Base-by-base conservation (phyloP, 2,113 vertebrate genomes). In the Sceloporus tristichus region DNA sequence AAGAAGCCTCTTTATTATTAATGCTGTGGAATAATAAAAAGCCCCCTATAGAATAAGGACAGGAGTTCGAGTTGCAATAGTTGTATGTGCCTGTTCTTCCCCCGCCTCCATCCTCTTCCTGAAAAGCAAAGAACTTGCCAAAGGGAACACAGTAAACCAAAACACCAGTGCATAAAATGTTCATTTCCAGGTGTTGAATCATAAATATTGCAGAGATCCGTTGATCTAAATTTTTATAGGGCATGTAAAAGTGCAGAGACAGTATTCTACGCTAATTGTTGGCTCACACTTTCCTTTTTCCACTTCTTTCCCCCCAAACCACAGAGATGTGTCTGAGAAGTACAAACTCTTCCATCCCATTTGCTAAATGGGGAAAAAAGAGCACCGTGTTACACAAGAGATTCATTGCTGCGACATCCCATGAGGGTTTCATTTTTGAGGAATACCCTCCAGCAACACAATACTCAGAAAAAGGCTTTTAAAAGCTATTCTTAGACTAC, bases 1-100 rank as follows among this genome's bases (percentile, higher is more conserved):
- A n/a, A 25, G 73, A 90, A 42, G 78, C 85, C 48, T 71, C 68
- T 92, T 95, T 85, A 89, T 94, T 94, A 91, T 94, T 91, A 93
- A 94, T 82, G 87, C 59, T 40, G 56, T 74, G 59, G 89, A 91
- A 85, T 90, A 76, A 87, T 42, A 92, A 93, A 48, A 19, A 40
- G 19, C 65, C 78, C 90, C 88, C 66, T 79, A 82, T 80, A 86
- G 88, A 0, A 0, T 68, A 77, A 14, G 86, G 59, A 85, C 83
- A 94, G 85, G 66, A 18, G 5, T 90, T 91, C 59, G 3, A 4
- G 88, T 70, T 92, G 88, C 88, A 77, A 93, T 74, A 66, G 88
- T 81, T 10, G 6, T 21, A 54, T 48, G 38, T 16, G 68, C 59
- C 21, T 42, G 38, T 59, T 23, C 29, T 25, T 21, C 8, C 23